Conservation (phyloP, 1,140 invertebrate species). For the Pseudobourletiella spinata region DNA sequence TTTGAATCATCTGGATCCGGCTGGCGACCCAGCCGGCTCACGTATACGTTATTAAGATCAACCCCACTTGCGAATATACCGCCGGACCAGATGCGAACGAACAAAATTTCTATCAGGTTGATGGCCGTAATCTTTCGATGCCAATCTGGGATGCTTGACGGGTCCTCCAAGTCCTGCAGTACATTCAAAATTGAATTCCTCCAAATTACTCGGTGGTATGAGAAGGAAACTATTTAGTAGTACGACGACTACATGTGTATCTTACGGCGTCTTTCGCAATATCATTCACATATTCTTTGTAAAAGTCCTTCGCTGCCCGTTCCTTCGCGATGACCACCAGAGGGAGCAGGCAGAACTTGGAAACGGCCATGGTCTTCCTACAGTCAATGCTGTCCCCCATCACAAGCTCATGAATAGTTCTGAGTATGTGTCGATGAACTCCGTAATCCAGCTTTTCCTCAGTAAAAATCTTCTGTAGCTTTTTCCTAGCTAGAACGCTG, state of each 20-base stretch:
- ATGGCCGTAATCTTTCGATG: conserved; percentile 16
- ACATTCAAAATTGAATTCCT: too few relatives aligned
- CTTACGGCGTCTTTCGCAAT: conserved; percentile 15
- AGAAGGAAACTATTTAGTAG: not conserved
- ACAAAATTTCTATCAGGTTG: conserved; percentile 21
- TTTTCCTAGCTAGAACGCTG: not conserved
- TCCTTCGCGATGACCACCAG: not conserved
- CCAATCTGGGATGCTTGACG: conserved; percentile 19
- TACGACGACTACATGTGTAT: not conserved
- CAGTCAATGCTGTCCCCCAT: not conserved
- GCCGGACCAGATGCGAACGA: not conserved
- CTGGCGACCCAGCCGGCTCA: not conserved
- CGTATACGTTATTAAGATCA: conserved; percentile 6
- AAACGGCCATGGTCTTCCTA: not conserved
- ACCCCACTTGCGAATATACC: conserved; percentile 4
- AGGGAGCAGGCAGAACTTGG: conserved; percentile 11
- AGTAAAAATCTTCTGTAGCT: conserved; percentile 3
- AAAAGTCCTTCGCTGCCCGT: conserved; percentile 12
- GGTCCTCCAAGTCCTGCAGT: too few relatives aligned
- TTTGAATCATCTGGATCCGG: not conserved
- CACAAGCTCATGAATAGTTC: not conserved
- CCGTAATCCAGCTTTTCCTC: not conserved
- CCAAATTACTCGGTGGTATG: not conserved
- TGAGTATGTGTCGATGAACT: not conserved
- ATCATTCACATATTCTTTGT: conserved; percentile 1